Conservation (phyloP, 2,113 vertebrate genomes). For the Felis chaus region DNA sequence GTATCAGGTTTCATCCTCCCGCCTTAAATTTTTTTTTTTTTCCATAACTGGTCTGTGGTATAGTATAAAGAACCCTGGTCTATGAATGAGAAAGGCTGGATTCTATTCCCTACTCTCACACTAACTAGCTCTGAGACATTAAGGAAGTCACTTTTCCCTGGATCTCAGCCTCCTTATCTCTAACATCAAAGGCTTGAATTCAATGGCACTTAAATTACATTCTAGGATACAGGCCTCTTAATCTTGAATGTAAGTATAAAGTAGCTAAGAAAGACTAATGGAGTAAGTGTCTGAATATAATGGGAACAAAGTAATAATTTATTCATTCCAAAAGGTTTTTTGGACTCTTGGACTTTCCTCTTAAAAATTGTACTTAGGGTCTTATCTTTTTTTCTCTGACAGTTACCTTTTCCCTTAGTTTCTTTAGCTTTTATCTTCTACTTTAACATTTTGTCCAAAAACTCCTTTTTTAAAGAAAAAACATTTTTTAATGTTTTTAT, state of each 20-base stretch:
- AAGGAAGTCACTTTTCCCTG: not conserved
- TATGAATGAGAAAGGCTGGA: not conserved
- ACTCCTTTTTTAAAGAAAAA: not conserved
- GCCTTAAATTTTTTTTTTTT: not conserved
- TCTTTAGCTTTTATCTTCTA: not conserved
- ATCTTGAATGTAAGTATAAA: not conserved
- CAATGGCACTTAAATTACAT: not conserved
- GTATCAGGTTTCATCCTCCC: not conserved
- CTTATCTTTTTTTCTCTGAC: not conserved
- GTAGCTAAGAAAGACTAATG: not conserved
- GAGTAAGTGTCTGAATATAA: not conserved
- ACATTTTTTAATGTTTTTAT: not conserved
- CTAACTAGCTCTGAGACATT: not conserved
- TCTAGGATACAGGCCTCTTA: not conserved
- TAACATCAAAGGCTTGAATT: not conserved
- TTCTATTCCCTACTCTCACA: not conserved
- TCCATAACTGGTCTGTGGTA: not conserved
- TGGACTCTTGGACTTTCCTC: not conserved
- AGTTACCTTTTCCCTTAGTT: not conserved
- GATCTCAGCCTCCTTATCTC: not conserved
- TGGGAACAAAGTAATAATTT: not conserved
- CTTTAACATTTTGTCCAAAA: not conserved
- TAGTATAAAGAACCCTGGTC: not conserved
- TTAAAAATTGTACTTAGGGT: not conserved
- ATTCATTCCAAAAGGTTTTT: not conserved